A percentile compares a stretch with the other conserved stretches of the same genome.
phyloP scores from a whole-genome alignment of 1,140 invertebrate species.

The Harpegnathos saltator region DNA sequence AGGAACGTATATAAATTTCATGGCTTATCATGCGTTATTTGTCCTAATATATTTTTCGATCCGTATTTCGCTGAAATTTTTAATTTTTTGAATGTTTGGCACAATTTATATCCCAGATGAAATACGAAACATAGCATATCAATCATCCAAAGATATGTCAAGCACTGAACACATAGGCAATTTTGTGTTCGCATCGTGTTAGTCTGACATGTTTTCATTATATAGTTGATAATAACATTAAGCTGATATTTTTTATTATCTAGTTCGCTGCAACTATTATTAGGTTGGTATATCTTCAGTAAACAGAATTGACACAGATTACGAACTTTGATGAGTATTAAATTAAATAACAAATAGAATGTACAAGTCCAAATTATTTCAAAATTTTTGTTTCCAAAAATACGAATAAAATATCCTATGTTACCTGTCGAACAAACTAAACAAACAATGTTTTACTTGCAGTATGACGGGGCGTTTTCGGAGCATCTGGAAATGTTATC shows the following conservation, averaged over 20 bases:
- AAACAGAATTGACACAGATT: not conserved
- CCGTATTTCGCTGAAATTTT: slow-evolving; percentile 31
- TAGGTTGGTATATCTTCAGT: slow-evolving; percentile 2
- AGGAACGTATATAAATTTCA: slow-evolving; percentile 46
- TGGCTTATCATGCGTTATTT: slow-evolving; percentile 57
- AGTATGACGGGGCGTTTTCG: slow-evolving; percentile 97
- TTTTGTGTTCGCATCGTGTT: slow-evolving; percentile 12
- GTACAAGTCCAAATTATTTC: too few relatives aligned
- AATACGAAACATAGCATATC: not conserved
- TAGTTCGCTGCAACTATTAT: slow-evolving; percentile 18
- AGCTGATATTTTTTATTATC: not conserved
- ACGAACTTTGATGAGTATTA: not conserved
- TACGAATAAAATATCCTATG: too few relatives aligned
- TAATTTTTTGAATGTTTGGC: slow-evolving; percentile 44
- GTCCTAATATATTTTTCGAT: slow-evolving; percentile 31
- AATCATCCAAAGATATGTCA: slow-evolving; percentile 1
- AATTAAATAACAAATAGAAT: too few relatives aligned
- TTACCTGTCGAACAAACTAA: not conserved
- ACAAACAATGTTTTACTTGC: slow-evolving; percentile 66
- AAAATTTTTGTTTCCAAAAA: too few relatives aligned
- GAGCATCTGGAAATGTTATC: slow-evolving; percentile 99
- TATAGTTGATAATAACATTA: slow-evolving; percentile 1
- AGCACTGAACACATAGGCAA: slow-evolving; percentile 8
- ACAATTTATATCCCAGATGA: not conserved
- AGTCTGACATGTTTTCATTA: slow-evolving; percentile 1